These are phyloP conservation scores for Ophion slaviceki DNA, from an alignment of 2,888 invertebrate genomes.

Conservation along the genomic window DNA sequence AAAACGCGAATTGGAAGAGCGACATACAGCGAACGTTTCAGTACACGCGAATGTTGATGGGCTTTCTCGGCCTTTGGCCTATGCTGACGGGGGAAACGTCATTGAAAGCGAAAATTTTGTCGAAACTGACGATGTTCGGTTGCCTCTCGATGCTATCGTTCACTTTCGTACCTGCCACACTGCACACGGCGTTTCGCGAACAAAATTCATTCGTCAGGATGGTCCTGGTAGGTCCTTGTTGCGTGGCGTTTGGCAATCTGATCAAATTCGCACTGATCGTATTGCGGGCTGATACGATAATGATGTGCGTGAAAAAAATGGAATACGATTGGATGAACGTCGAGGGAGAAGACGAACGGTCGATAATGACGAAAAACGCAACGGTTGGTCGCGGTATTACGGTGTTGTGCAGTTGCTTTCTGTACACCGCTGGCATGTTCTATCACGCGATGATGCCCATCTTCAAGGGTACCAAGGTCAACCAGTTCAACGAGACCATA, in stretches of 20 bases:
- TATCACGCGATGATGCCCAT: slow-evolving; percentile 62
- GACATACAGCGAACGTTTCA: slow-evolving; percentile 50
- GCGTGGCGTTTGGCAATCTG: slow-evolving; percentile 16
- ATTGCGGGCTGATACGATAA: slow-evolving; percentile 30
- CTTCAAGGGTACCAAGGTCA: slow-evolving; percentile 42
- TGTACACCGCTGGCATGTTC: slow-evolving; percentile 61
- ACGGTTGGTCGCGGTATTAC: slow-evolving; percentile 58
- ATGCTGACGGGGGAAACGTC: slow-evolving; percentile 40
- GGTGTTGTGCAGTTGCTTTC: slow-evolving; percentile 66
- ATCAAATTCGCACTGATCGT: slow-evolving; percentile 35
- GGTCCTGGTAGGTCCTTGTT: slow-evolving; percentile 30
- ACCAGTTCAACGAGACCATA: slow-evolving; percentile 68
- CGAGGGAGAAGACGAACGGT: slow-evolving; percentile 36
- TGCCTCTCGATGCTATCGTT: slow-evolving; percentile 29
- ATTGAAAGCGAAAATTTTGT: slow-evolving; percentile 4
- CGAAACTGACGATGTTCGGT: slow-evolving; percentile 17
- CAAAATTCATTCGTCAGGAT: slow-evolving; percentile 4
- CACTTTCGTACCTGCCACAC: slow-evolving; percentile 21
- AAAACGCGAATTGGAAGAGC: slow-evolving; percentile 32
- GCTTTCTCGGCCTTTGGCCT: slow-evolving; percentile 54
- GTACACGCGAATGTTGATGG: slow-evolving; percentile 47
- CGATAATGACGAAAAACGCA: slow-evolving; percentile 58
- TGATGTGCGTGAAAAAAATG: slow-evolving; percentile 69
- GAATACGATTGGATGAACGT: slow-evolving; percentile 73
- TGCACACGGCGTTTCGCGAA: slow-evolving; percentile 40